Conservation (phyloP, 2,797 vertebrate genomes). For the Protonibea diacanthus region DNA sequence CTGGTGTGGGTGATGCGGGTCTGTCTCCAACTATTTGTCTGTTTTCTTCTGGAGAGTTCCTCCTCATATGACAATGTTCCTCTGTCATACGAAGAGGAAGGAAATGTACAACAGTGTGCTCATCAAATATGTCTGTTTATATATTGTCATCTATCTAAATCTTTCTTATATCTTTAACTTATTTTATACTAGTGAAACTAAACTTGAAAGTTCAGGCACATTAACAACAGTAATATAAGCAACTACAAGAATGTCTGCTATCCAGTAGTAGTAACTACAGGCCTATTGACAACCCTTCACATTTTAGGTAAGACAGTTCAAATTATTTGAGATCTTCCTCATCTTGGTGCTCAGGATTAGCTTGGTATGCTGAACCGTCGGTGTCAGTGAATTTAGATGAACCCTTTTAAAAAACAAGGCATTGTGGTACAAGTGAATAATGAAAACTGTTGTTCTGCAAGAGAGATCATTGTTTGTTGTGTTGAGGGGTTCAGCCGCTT, state of each 20-base stretch:
- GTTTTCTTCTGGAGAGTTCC: conserved; percentile 1
- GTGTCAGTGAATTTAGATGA: conserved; percentile 71
- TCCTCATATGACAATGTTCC: background rate
- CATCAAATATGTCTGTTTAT: background rate
- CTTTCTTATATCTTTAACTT: background rate
- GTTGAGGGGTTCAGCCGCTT: conserved; percentile 60
- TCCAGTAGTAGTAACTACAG: background rate
- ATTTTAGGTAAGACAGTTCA: background rate
- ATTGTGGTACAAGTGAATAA: conserved; percentile 70
- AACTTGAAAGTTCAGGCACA: background rate
- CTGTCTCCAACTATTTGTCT: conserved; percentile 17
- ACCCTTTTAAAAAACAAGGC: conserved; percentile 54
- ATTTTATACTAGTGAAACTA: background rate
- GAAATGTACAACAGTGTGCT: background rate
- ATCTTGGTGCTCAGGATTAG: background rate
- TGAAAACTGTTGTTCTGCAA: conserved; percentile 61
- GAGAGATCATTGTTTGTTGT: conserved; percentile 73
- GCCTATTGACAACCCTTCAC: background rate
- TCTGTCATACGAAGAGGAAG: background rate
- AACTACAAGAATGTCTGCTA: background rate
- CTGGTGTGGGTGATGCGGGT: conserved; percentile 48
- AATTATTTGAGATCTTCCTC: background rate
- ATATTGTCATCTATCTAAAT: background rate
- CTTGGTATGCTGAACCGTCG: conserved; percentile 1
- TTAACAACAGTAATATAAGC: background rate